Evolutionary conservation across 2,888 invertebrate genomes (phyloP).

Genomic region (Pimpla rufipes): DNA sequence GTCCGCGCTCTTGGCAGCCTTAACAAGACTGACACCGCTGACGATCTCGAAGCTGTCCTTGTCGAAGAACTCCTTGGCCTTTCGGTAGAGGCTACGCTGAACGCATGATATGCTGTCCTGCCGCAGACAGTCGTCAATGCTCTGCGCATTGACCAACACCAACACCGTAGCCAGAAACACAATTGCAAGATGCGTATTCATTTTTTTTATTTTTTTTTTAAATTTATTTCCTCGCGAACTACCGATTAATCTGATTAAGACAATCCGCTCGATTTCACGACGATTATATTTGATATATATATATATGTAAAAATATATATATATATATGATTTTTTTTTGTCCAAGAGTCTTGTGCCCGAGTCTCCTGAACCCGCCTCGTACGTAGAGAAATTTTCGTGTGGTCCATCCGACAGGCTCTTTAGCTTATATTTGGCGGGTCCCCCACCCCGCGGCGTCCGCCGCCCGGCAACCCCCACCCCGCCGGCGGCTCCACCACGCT

Average conservation of each 20-base stretch:
- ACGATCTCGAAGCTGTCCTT: constrained; percentile 87
- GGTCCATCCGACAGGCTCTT: constrained; percentile 84
- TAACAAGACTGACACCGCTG: constrained; percentile 87
- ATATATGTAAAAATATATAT: constrained; percentile 14
- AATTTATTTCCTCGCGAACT: constrained; percentile 51
- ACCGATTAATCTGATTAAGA: constrained; percentile 21
- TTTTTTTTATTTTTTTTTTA: constrained; percentile 58
- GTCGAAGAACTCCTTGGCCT: constrained; percentile 87
- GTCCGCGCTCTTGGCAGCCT: constrained; percentile 76
- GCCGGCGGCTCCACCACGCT: constrained; percentile 56
- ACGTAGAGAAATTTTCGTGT: constrained; percentile 83
- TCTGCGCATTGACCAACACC: constrained; percentile 80
- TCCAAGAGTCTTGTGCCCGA: constrained; percentile 53
- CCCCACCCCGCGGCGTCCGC: constrained; percentile 75
- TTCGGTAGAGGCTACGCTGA: constrained; percentile 87
- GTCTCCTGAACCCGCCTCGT: constrained; percentile 76
- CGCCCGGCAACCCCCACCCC: constrained; percentile 76
- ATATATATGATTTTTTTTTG: constrained; percentile 7
- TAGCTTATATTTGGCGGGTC: constrained; percentile 83
- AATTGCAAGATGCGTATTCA: constrained; percentile 71
- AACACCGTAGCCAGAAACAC: constrained; percentile 75
- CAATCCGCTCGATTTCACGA: constrained; percentile 33
- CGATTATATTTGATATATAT: constrained; percentile 42
- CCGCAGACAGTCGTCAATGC: constrained; percentile 87
- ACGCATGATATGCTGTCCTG: constrained; percentile 89